Base-by-base conservation (phyloP, 2,888 invertebrate genomes). In the Leucophora obtusa region DNA sequence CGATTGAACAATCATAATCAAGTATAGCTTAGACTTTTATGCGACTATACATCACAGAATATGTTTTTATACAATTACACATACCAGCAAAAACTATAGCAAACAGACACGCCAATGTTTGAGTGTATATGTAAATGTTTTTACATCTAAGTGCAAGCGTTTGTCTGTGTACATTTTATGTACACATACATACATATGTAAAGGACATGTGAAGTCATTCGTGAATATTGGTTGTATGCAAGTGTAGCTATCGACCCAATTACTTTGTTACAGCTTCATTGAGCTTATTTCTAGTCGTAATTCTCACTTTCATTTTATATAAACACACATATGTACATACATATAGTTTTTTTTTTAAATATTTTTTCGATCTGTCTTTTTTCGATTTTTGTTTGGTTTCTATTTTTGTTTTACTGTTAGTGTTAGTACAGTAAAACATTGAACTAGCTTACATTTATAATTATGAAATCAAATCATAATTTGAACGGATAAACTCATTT, bases 241-340 rank as follows among this genome's bases (percentile, higher is more conserved):
- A 65, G 47, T 60, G 21, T 63, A 76, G 68, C 58, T 72, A 54
- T 68, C 72, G 75, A 76, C 72, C 80, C 75, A 80, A 76, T 80
- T 80, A 69, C 68, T 63, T 72, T 72, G 58, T 53, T 68, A 68
- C 68, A 68, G 51, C 75, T 60, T 75, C 50, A 66, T 62, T 68
- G 62, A 58, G 75, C 62, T 71, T 75, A 75, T 68, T 75, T 70
- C 58, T 68, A 60, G 59, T 68, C 33, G 74, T 65, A 66, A 58
- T 71, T 71, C 75, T 71, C 56, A 75, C 75, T 71, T 80, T 68
- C 72, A 59, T 71, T 71, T 66, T 47, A n/a, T n/a, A n/a, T n/a
- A n/a, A n/a, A n/a, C n/a, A n/a, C n/a, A n/a, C n/a, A n/a, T n/a
- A n/a, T n/a, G 28, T 73, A 17, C 33, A n/a, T 35, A 15, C 33